These are phyloP conservation scores for Vespertilio murinus DNA, from an alignment of 2,797 vertebrate genomes.

Conservation along the genomic window DNA sequence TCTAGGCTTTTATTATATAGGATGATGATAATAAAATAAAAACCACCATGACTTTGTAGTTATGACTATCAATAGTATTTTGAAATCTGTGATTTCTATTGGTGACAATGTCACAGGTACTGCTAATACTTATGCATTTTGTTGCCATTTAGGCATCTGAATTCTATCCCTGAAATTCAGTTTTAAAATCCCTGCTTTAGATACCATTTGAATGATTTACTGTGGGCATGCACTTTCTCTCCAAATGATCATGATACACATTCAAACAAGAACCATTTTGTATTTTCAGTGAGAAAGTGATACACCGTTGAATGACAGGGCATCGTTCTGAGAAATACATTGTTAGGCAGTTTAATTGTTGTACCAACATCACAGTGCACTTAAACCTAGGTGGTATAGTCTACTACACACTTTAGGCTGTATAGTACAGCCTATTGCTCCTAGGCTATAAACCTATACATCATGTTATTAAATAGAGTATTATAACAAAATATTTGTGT, in stretches of 20 bases:
- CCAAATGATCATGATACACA: background rate
- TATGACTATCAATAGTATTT: background rate
- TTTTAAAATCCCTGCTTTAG: background rate
- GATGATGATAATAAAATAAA: background rate
- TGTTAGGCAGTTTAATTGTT: background rate
- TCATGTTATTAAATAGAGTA: background rate
- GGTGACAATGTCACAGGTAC: background rate
- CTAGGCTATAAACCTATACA: background rate
- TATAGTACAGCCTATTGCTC: background rate
- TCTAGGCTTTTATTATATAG: too few species aligned
- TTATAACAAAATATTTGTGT: background rate
- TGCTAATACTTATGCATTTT: background rate
- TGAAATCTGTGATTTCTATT: conserved; percentile 1
- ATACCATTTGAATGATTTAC: background rate
- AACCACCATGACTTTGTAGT: background rate
- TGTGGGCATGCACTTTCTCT: background rate
- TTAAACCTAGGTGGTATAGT: background rate
- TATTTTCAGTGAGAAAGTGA: background rate
- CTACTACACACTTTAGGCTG: background rate
- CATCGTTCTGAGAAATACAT: background rate
- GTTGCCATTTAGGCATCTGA: background rate
- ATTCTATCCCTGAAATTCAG: background rate
- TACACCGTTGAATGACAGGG: background rate
- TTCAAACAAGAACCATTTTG: background rate
- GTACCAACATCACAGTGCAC: background rate